Conservation (phyloP, 2,888 invertebrate genomes). For the Anodontia alba region DNA sequence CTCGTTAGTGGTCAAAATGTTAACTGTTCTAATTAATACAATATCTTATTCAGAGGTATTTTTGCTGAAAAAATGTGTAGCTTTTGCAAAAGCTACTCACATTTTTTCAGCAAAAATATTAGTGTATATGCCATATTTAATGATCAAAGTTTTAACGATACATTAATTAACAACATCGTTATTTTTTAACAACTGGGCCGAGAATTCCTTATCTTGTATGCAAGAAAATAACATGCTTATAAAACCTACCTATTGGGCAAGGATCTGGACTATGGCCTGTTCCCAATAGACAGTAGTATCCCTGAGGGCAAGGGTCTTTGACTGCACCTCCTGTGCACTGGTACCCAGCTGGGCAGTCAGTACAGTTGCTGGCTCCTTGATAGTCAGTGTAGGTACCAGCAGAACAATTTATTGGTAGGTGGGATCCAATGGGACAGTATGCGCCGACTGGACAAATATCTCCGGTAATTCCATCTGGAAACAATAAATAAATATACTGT, state of each 20-base stretch:
- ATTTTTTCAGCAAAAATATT: too few species aligned
- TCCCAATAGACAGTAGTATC: conserved; percentile 78
- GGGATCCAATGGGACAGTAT: conserved; percentile 73
- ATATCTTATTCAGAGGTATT: too few species aligned
- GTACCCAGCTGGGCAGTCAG: conserved; percentile 79
- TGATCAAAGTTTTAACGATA: too few species aligned
- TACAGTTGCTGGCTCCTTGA: conserved; percentile 76
- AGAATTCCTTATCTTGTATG: too few species aligned
- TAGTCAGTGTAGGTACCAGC: conserved; percentile 78
- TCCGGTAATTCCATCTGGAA: conserved; percentile 81
- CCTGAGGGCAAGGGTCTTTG: conserved; percentile 81
- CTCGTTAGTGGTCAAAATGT: too few species aligned
- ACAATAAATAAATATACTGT: not conserved
- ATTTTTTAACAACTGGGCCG: too few species aligned
- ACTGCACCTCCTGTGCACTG: conserved; percentile 76
- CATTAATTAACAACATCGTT: too few species aligned
- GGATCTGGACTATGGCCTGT: conserved; percentile 75
- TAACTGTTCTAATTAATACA: too few species aligned
- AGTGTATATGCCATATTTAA: too few species aligned
- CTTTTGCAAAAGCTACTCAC: too few species aligned
- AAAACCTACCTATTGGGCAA: conserved; percentile 79
- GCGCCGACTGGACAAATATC: conserved; percentile 81
- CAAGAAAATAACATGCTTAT: too few species aligned
- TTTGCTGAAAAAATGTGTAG: too few species aligned
- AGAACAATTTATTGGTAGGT: conserved; percentile 67